Base-by-base conservation (phyloP, 2,888 invertebrate species). In the Leptogaster cylindrica region DNA sequence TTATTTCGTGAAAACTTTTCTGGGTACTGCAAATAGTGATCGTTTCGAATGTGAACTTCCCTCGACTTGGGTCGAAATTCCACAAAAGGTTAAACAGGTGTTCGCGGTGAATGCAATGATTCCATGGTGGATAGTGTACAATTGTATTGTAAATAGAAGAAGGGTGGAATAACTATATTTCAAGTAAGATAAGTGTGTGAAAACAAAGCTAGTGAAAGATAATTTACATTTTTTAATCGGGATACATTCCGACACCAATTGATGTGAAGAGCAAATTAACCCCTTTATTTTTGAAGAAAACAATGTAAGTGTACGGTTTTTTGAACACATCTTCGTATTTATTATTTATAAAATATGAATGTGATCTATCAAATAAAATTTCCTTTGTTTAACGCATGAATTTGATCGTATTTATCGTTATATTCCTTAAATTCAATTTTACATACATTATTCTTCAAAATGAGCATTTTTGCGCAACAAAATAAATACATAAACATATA, bases 391-490 rank as follows among this genome's bases (percentile, higher is more conserved):
- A n/a, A n/a, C 18, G 14, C n/a, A 12, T 36, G 7, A 18, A 41
- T 41, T 7, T 7, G 14, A 18, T 41, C 16, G 16, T 41, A 14
- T 41, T 41, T 41, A 7, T 3, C 41, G 14, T n/a, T 3, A 41
- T 10, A 16, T 14, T 12, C 20, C 36, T 55, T 36, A 55, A 55
- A 55, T 55, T 55, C 36, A 55, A 55, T 55, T n/a, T n/a, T n/a
- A n/a, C 39, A 36, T 31, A 55, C 14, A 18, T 55, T 23, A 31
- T 55, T 36, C 36, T 36, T 16, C 18, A 3, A 39, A 55, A 39
- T 55, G 36, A 55, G 39, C 36, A 55, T 55, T 36, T 39, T 55
- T 55, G 55, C 55, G 55, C 55, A 31, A 55, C 33, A 44, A 55
- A 55, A 46, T n/a, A n/a, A n/a, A n/a, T n/a, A n/a, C n/a, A n/a